Base-by-base conservation (phyloP, 2,888 invertebrate species). In the Leptinotarsa haldemani region DNA sequence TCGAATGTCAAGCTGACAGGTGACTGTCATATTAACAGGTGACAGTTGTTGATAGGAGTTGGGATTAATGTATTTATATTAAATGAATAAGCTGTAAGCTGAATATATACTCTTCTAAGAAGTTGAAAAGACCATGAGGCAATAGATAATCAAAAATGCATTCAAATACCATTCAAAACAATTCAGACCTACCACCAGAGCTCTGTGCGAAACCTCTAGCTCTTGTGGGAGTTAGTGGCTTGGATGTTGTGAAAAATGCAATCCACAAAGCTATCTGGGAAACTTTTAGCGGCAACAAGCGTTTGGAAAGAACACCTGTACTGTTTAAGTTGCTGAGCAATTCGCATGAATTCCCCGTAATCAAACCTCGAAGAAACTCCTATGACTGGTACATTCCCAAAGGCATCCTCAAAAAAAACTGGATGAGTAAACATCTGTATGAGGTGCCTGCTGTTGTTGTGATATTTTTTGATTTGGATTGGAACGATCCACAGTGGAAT, bases 341-440 rank as follows among this genome's bases (percentile, higher is more conserved):
- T 78, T 94, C 94, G 48, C 94, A 96, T 87, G 95, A 95, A 83
- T 97, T 97, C 87, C 97, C 97, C 5, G 91, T 93, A 47, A 92
- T 94, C 9, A 96, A 96, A 86, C 94, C 95, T 5, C 95, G 96
- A 89, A 90, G 96, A 79, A 94, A 93, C 83, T 95, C 96, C 0
- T 98, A 97, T 87, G 98, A 98, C 85, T 97, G 96, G 95, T 97
- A 97, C 87, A 94, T 96, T 81, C 97, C 97, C 0, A 95, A 95
- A 87, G 98, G 99, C 15, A 95, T 99, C 78, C 88, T 99, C 9
- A 98, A 98, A 86, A 92, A 94, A 61, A 95, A 96, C 85, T 99
- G 99, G 99, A 94, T 98, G 90, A 91, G 93, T 68, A 99, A 99
- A 87, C 97, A 98, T 85, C 90, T 97, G 52, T 93, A 94, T 80